Base-by-base conservation (phyloP, 2,888 invertebrate genomes). In the Chaetogeoica ovagalla region DNA sequence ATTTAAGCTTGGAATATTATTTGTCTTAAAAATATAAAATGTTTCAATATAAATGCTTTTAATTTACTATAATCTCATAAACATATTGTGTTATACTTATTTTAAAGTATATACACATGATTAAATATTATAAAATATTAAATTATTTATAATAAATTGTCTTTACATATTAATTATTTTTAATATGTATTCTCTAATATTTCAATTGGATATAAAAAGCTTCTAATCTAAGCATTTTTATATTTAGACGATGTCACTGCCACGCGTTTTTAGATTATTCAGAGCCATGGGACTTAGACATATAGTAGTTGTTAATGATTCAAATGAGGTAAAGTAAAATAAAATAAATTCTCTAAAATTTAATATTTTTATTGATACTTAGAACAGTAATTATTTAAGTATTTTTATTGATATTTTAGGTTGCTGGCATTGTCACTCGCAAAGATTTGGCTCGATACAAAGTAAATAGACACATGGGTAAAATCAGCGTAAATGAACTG, bases 381-480 rank as follows among this genome's bases (percentile, higher is more conserved):
- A 15, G 21, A 59, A 66, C 39, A 52, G 13, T 19, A 23, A 11
- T 30, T 23, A 13, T 8, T 2, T 17, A 21, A 3, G 23, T 62
- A 48, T 37, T 17, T 21, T 81, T 60, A 19, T 72, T 75, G 59
- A 76, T 70, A 66, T 86, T 87, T 30, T 85, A 96, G 91, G 95
- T 98, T 43, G 91, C 95, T 79, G 99, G 99, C 60, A 96, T 99
- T 89, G 96, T 99, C 75, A 98, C 98, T 0, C 89, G 99, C 68
- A 98, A 98, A 87, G 99, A 99, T 87, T 91, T 99, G 63, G 96
- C 96, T 0, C 87, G 93, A 82, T 94, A 92, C 84, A 86, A 93
- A 83, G 90, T 92, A 13, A 92, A 92, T 90, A 89, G 89, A 83
- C 93, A 93, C 85, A 87, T 89, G 83, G 93, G 93, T 8, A 89